Evolutionary conservation across 2,888 invertebrate genomes (phyloP), one percentile per base, ranked within the genome.

Genomic region (Proisotoma minuta): DNA sequence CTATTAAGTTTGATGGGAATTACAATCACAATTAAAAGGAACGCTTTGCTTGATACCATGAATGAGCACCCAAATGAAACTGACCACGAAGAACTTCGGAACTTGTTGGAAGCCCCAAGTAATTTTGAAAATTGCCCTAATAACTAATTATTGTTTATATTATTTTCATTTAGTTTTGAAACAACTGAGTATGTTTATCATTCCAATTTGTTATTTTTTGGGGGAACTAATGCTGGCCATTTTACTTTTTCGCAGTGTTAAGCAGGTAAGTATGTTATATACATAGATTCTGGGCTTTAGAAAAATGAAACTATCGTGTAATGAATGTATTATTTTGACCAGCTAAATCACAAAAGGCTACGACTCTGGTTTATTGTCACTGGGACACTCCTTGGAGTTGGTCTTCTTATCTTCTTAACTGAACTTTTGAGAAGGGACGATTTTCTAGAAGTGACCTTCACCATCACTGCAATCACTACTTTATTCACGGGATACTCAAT

Each of bases 271-370:
- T 10, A 39, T n/a, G 23, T 18, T 34, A 34, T 34, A 10, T 34
- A 34, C 8, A 34, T 34, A 34, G 8, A 10, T 34, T 8, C 34
- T 10, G 20, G 28, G 12, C 22, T 51, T 34, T 12, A 34, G 15
- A 34, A 12, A 10, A 34, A 34, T 34, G 39, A 40, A 10, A 12
- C 26, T 18, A 18, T n/a, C 47, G 4, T 18, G 10, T 43, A 1
- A 4, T 40, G 59, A 50, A 50, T 15, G 5, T 43, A 15, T 22
- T 52, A 23, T 59, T n/a, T n/a, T n/a, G n/a, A n/a, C 0, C 51
- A 68, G 68, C 59, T 56, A 15, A 60, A 68, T 10, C 52, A 62
- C 52, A 65, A 65, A 53, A 48, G 65, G 29, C 65, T 68, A 2
- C 57, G 68, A 8, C 28, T 63, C 22, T 68, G 65, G 64, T 62